These are phyloP conservation scores for Peromyscus nudipes DNA, from an alignment of 2,797 vertebrate genomes.

Conservation along the genomic window DNA sequence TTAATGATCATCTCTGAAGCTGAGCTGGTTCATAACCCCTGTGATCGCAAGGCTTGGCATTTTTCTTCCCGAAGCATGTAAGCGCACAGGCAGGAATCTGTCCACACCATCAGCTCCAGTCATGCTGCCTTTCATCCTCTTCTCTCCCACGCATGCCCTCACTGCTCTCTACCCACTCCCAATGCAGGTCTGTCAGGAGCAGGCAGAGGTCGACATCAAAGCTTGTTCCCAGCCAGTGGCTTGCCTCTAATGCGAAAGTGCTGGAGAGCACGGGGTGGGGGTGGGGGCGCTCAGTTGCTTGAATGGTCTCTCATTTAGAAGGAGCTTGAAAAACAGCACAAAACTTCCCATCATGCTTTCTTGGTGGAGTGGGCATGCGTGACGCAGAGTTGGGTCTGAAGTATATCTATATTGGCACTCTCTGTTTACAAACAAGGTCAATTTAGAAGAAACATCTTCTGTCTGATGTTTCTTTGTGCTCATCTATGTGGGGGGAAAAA, in stretches of 20 bases:
- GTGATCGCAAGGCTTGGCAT: conserved; percentile 92
- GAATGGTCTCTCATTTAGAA: conserved; percentile 94
- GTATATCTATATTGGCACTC: conserved; percentile 90
- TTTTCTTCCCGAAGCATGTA: conserved; percentile 92
- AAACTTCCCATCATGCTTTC: conserved; percentile 93
- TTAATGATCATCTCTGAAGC: conserved; percentile 89
- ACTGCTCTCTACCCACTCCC: conserved; percentile 92
- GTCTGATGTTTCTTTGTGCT: conserved; percentile 90
- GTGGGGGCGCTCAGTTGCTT: conserved; percentile 90
- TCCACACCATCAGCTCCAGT: conserved; percentile 93
- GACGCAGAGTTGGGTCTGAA: conserved; percentile 92
- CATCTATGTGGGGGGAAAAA: conserved; percentile 84
- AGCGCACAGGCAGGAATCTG: conserved; percentile 94
- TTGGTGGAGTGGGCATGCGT: conserved; percentile 84
- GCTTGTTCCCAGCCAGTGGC: conserved; percentile 93
- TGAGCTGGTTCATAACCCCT: conserved; percentile 88
- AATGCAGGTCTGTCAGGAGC: conserved; percentile 93
- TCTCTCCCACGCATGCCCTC: conserved; percentile 95
- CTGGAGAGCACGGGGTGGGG: conserved; percentile 85
- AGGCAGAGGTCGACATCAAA: conserved; percentile 98
- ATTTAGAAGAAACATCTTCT: conserved; percentile 90
- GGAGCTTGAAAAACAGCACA: conserved; percentile 94
- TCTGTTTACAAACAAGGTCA: conserved; percentile 97
- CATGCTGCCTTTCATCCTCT: conserved; percentile 95
- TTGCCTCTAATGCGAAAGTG: conserved; percentile 96